These are phyloP conservation scores for Perizoma affinitatum DNA, from an alignment of 2,888 invertebrate genomes.

Conservation along the genomic window DNA sequence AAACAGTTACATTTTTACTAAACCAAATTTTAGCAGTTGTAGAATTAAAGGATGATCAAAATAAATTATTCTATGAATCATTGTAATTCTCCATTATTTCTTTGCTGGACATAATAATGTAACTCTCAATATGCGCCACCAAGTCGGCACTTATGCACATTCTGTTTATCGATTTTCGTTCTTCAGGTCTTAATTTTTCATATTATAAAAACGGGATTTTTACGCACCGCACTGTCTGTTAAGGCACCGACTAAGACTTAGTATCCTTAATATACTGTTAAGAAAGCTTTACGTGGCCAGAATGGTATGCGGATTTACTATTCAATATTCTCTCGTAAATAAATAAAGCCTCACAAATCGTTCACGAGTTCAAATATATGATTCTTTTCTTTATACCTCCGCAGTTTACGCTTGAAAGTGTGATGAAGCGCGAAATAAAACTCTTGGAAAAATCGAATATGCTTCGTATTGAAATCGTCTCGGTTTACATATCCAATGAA, in stretches of 20 bases:
- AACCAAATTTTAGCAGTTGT: neutral
- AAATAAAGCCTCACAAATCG: conserved; percentile 11
- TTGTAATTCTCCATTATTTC: too few relatives aligned
- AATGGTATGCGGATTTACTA: conserved; percentile 1
- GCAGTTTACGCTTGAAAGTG: conserved; percentile 12
- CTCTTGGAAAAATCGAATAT: conserved; percentile 12
- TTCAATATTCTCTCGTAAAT: conserved; percentile 2
- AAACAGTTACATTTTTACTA: neutral
- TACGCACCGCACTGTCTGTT: too few relatives aligned
- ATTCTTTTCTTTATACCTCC: conserved; percentile 5
- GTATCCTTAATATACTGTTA: too few relatives aligned
- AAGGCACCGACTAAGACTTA: too few relatives aligned
- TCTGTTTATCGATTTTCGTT: too few relatives aligned
- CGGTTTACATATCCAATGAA: conserved; percentile 23
- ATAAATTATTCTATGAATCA: neutral
- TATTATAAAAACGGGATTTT: too few relatives aligned
- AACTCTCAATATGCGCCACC: too few relatives aligned
- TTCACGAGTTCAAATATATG: conserved; percentile 6
- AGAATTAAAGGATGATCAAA: neutral
- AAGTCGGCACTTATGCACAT: too few relatives aligned
- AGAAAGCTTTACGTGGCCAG: too few relatives aligned
- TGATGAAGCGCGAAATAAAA: conserved; percentile 22
- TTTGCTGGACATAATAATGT: too few relatives aligned
- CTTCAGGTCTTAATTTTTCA: too few relatives aligned
- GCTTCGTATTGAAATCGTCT: conserved; percentile 22